phyloP scores from a whole-genome alignment of 2,797 vertebrate genomes.

The Clangula hyemalis region DNA sequence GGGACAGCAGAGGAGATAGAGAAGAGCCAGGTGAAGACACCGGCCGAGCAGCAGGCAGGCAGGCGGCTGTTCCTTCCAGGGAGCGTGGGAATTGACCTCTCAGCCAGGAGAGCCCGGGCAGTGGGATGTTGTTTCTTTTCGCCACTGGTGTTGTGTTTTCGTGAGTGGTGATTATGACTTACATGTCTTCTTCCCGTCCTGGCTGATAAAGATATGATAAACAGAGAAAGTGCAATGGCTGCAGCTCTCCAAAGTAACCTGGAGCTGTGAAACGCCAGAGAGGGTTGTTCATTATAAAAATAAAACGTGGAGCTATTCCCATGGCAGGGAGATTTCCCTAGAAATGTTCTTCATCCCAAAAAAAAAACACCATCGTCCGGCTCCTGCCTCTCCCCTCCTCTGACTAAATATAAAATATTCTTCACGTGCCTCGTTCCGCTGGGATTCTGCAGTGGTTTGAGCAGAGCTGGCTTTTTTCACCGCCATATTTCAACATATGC shows the following conservation, averaged over 20 bases:
- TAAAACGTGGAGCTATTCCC: background rate
- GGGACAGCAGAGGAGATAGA: background rate
- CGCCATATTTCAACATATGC: background rate
- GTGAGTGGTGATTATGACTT: background rate
- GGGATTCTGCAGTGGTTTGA: background rate
- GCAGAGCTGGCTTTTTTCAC: constrained; percentile 1
- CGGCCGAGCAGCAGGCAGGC: background rate
- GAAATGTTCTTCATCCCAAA: background rate
- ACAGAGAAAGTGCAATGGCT: background rate
- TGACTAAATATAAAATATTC: background rate
- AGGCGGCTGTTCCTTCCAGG: background rate
- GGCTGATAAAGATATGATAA: background rate
- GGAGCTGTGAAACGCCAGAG: background rate
- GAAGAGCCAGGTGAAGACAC: background rate
- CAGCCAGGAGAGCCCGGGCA: background rate
- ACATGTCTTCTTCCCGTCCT: background rate
- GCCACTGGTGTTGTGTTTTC: background rate
- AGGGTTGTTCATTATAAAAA: background rate
- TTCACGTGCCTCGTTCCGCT: background rate
- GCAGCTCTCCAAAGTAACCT: background rate
- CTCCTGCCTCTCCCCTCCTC: constrained; percentile 11
- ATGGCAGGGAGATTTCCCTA: background rate
- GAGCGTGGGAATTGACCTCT: background rate
- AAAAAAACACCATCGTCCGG: background rate
- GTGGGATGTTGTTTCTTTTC: background rate